Percentiles rank a stretch among this genome's conserved stretches.
These are phyloP conservation scores for Lycaena phlaeas DNA, from an alignment of 2,888 invertebrate genomes.

Conservation along the genomic window DNA sequence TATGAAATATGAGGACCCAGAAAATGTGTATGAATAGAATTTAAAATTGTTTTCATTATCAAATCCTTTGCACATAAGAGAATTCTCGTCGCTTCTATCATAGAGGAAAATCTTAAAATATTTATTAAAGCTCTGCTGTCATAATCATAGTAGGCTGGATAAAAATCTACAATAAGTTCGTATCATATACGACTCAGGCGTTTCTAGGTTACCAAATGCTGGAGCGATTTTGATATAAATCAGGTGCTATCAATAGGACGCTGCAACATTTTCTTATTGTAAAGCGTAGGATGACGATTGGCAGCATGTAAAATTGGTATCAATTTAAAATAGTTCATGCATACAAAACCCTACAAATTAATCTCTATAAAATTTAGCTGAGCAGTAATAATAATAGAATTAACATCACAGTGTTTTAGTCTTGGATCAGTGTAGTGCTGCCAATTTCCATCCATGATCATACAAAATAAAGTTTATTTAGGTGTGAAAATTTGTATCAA, in stretches of 20 bases:
- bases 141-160: slow-evolving; percentile 5
- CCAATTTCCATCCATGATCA: slow-evolving; percentile 16
- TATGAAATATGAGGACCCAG: too few relatives aligned
- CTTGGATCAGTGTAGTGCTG: slow-evolving; percentile 15
- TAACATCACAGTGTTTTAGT: slow-evolving; percentile 19
- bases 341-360: slow-evolving; percentile 10
- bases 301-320: slow-evolving; percentile 6
- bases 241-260: slow-evolving; percentile 4
- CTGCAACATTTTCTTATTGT: slow-evolving; percentile 8
- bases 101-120: slow-evolving; percentile 2
- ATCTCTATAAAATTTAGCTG: slow-evolving; percentile 14
- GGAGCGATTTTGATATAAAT: slow-evolving; percentile 6
- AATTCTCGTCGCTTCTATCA: slow-evolving; percentile 7
- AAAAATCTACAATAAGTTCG: slow-evolving; percentile 5
- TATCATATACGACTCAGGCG: slow-evolving; percentile 7
- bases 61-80: too few relatives aligned
- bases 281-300: slow-evolving; percentile 9
- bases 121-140: slow-evolving; percentile 6
- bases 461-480: slow-evolving; percentile 14
- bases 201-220: slow-evolving; percentile 5
- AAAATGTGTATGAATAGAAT: too few relatives aligned
- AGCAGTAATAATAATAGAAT: slow-evolving; percentile 16
- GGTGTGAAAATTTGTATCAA: slow-evolving; percentile 16
- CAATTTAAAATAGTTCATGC: slow-evolving; percentile 1
- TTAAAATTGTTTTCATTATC: too few relatives aligned